Conservation (phyloP, 2,888 invertebrate species). For the Willowsia nigromaculata region DNA sequence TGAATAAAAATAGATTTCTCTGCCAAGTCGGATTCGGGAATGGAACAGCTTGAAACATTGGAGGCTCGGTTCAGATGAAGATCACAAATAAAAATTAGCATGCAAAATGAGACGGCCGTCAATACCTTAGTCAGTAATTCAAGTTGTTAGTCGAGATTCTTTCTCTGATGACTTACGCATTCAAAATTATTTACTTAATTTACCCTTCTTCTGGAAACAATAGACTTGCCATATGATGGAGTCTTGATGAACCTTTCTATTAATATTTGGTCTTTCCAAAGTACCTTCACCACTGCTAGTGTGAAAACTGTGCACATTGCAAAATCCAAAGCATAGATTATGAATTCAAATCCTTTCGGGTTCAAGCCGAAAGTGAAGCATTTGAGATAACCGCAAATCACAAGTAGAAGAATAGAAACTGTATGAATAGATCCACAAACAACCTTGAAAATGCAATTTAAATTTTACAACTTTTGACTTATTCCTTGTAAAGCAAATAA, state of each 20-base stretch:
- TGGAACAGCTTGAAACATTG: background rate
- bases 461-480: too few species aligned
- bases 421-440: slow-evolving; percentile 29
- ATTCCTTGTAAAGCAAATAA: background rate
- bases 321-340: slow-evolving; percentile 12
- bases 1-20: background rate
- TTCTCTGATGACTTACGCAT: background rate
- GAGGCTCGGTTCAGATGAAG: background rate
- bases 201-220: slow-evolving; percentile 13
- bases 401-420: background rate
- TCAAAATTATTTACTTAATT: background rate
- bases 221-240: background rate
- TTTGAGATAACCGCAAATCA: background rate
- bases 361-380: background rate
- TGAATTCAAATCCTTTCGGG: background rate
- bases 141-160: too few species aligned
- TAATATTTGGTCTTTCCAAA: slow-evolving; percentile 5
- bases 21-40: background rate
- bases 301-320: background rate
- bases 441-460: background rate
- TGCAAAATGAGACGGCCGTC: background rate
- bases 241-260: slow-evolving; percentile 29
- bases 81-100: slow-evolving; percentile 7
- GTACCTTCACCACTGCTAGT: background rate
- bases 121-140: too few species aligned